phyloP scores from a whole-genome alignment of 23 tunicate species.

The Ascidia mentula region DNA sequence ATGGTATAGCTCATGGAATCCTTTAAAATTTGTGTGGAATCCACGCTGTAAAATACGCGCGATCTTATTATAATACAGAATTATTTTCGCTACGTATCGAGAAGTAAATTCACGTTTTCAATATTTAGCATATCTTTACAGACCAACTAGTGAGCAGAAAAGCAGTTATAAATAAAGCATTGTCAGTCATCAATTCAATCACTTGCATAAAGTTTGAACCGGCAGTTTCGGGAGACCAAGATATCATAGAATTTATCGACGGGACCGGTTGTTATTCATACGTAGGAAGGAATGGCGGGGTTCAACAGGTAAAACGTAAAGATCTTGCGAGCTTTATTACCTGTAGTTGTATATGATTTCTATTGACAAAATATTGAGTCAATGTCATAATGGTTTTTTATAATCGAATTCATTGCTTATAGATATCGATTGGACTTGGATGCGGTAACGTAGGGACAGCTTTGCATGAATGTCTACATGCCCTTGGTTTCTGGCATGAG shows the following conservation, averaged over 20 bases:
- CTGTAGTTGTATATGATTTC: too few relatives aligned
- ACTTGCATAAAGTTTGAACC: constrained; percentile 38
- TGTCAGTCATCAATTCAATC: constrained; percentile 23
- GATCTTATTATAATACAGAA: too few relatives aligned
- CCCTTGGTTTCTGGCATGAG: constrained; percentile 3
- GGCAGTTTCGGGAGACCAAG: constrained; percentile 10
- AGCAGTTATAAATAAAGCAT: constrained; percentile 21
- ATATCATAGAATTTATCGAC: constrained; percentile 21
- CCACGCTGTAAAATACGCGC: too few relatives aligned
- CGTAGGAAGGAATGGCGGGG: constrained; percentile 30
- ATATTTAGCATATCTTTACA: background rate
- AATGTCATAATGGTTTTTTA: too few relatives aligned
- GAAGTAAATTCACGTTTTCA: too few relatives aligned
- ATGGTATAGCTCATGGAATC: too few relatives aligned
- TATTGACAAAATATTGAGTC: background rate
- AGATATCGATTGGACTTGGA: background rate
- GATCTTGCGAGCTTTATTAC: too few relatives aligned
- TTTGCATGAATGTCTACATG: background rate
- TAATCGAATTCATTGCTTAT: background rate
- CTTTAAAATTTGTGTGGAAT: too few relatives aligned
- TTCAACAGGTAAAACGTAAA: constrained; percentile 13
- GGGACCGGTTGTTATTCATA: constrained; percentile 27
- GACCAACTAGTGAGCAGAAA: background rate
- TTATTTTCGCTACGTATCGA: too few relatives aligned
- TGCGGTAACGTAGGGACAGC: background rate